Evolutionary conservation across 2,888 invertebrate genomes (phyloP).

Genomic region (Xanthorhoe spadicearia): DNA sequence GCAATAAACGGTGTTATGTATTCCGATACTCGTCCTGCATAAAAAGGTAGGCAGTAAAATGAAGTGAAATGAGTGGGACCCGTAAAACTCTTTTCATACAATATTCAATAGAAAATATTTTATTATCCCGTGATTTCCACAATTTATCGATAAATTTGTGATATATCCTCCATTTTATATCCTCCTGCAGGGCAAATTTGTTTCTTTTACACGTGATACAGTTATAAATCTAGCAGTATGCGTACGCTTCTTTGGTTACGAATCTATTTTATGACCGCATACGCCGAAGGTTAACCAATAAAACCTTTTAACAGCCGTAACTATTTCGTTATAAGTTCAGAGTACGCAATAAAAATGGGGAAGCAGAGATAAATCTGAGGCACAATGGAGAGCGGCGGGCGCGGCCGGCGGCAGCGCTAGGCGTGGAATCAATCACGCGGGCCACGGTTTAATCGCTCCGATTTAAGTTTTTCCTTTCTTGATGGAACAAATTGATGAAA

Average conservation of each 20-base stretch:
- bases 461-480: constrained; percentile 78
- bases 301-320: constrained; percentile 84
- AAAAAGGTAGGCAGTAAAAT: constrained; percentile 78
- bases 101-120: constrained; percentile 84
- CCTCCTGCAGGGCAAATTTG: constrained; percentile 79
- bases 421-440: constrained; percentile 73
- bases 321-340: constrained; percentile 84
- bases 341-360: constrained; percentile 82
- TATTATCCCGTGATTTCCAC: constrained; percentile 82
- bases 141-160: constrained; percentile 81
- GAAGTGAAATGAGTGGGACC: constrained; percentile 77
- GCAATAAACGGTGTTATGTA: constrained; percentile 57
- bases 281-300: constrained; percentile 84
- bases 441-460: constrained; percentile 71
- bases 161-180: constrained; percentile 80
- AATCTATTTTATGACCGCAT: constrained; percentile 83
- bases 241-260: constrained; percentile 80
- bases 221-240: constrained; percentile 79
- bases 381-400: constrained; percentile 56
- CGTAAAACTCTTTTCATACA: constrained; percentile 81
- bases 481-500: constrained; percentile 74
- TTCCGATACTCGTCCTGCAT: constrained; percentile 67
- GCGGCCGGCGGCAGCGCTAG: constrained; percentile 51
- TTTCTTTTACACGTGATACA: constrained; percentile 80
- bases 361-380: constrained; percentile 80